Evolutionary conservation across 2,888 invertebrate genomes (phyloP).

Genomic region (Caprella mutica): DNA sequence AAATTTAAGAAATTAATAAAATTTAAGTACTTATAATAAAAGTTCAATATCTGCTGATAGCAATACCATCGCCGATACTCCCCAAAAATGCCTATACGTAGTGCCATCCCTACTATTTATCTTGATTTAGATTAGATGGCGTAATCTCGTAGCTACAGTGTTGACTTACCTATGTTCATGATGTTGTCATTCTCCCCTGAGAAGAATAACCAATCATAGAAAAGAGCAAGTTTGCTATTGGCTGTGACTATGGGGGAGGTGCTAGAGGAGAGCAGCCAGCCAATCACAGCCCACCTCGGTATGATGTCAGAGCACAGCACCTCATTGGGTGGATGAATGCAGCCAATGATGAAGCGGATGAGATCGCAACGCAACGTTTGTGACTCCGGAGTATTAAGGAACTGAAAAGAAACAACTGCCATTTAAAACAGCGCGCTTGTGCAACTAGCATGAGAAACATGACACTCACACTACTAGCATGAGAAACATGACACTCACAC

Average conservation of each 20-base stretch:
- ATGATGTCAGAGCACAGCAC: slow-evolving; percentile 85
- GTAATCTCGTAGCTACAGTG: neutral
- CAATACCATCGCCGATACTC: no score
- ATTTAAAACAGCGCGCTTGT: no score
- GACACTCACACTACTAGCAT: no score
- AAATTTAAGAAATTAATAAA: no score
- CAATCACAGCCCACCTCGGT: slow-evolving; percentile 88
- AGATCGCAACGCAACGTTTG: slow-evolving; percentile 83
- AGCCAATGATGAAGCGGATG: slow-evolving; percentile 84
- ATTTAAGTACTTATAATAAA: no score
- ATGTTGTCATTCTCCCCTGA: slow-evolving; percentile 84
- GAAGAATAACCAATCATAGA: slow-evolving; percentile 88
- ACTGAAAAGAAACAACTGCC: slow-evolving; percentile 49
- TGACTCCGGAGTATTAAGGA: slow-evolving; percentile 79
- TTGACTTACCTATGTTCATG: slow-evolving; percentile 64
- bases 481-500: no score
- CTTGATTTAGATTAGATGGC: no score
- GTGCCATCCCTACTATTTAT: no score
- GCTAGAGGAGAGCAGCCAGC: slow-evolving; percentile 82
- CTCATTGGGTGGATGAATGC: slow-evolving; percentile 87
- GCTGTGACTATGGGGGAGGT: slow-evolving; percentile 75
- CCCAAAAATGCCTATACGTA: no score
- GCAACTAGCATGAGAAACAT: no score
- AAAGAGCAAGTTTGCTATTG: slow-evolving; percentile 79
- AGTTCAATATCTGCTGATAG: no score